These are phyloP conservation scores for Cichlasoma orientale DNA, from an alignment of 2,797 vertebrate genomes.

Conservation along the genomic window DNA sequence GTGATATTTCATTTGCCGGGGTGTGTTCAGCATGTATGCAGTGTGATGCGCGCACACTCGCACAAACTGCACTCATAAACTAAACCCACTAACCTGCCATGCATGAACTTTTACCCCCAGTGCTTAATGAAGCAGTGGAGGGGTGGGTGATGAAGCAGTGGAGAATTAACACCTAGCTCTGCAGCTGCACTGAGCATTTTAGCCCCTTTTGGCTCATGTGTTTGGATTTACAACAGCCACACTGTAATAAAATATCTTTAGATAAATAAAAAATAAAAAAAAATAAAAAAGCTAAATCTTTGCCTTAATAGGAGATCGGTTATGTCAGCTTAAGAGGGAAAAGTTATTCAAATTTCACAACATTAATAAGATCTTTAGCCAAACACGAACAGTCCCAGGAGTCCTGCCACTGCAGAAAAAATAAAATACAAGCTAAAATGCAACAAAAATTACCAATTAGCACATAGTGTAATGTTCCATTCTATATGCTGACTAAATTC, in stretches of 20 bases:
- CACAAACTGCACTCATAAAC: slow-evolving; percentile 12
- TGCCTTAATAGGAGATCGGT: too few relatives aligned
- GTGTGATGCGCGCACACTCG: slow-evolving; percentile 5
- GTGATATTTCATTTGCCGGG: slow-evolving; percentile 14
- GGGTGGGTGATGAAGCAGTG: background rate
- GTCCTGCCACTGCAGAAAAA: too few relatives aligned
- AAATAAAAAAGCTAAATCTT: background rate
- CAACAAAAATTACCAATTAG: background rate
- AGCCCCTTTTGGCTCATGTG: background rate
- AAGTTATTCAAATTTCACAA: background rate
- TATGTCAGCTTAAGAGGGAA: background rate
- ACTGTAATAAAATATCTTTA: background rate
- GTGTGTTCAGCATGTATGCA: slow-evolving; percentile 14
- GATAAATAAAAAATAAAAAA: background rate
- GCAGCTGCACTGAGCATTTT: background rate
- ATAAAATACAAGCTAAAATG: too few relatives aligned
- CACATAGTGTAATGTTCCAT: background rate
- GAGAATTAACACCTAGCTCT: slow-evolving; percentile 5
- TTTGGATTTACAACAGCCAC: background rate
- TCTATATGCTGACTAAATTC: background rate
- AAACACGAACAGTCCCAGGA: too few relatives aligned
- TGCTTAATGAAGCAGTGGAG: background rate
- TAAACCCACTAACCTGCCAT: background rate
- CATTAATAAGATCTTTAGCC: too few relatives aligned
- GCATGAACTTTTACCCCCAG: background rate